These are phyloP conservation scores for Centroberyx gerrardi DNA, from an alignment of 2,797 vertebrate genomes.

Conservation along the genomic window DNA sequence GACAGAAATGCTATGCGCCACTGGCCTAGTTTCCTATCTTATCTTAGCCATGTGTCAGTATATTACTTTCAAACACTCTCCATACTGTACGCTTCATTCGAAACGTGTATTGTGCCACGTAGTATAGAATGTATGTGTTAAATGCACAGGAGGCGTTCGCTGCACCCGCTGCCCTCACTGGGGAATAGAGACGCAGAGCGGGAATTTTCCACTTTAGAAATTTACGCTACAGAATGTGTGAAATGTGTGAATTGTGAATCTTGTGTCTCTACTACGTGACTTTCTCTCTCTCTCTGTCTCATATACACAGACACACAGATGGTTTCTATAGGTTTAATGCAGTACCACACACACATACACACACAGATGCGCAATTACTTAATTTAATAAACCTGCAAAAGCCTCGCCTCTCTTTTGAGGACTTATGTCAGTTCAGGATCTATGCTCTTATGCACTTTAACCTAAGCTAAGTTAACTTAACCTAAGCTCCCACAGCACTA, in stretches of 20 bases:
- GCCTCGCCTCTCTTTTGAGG: constrained; percentile 37
- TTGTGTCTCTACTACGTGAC: neutral
- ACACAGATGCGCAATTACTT: constrained; percentile 17
- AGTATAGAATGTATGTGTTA: neutral
- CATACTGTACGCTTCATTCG: neutral
- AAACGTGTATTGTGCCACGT: neutral
- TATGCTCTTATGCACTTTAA: constrained; percentile 60
- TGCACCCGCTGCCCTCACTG: constrained; percentile 16
- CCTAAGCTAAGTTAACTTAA: constrained; percentile 49
- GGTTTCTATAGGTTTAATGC: constrained; percentile 16
- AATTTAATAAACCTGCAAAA: constrained; percentile 44
- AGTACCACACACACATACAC: constrained; percentile 10
- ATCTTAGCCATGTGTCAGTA: neutral
- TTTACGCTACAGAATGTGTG: neutral
- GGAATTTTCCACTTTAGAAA: constrained; percentile 42
- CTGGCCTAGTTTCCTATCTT: neutral
- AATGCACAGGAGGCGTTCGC: constrained; percentile 18
- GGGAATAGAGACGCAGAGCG: constrained; percentile 9
- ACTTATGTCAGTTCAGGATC: constrained; percentile 46
- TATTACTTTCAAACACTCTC: neutral
- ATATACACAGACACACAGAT: neutral
- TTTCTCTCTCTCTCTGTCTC: neutral
- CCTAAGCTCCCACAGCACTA: constrained; percentile 39
- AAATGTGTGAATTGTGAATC: too few relatives aligned
- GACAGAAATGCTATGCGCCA: constrained; percentile 3